Percentiles rank a stretch among this genome's conserved stretches.
Evolutionary conservation across 2,888 invertebrate genomes (phyloP).

Genomic region (Geotrupes spiniger): DNA sequence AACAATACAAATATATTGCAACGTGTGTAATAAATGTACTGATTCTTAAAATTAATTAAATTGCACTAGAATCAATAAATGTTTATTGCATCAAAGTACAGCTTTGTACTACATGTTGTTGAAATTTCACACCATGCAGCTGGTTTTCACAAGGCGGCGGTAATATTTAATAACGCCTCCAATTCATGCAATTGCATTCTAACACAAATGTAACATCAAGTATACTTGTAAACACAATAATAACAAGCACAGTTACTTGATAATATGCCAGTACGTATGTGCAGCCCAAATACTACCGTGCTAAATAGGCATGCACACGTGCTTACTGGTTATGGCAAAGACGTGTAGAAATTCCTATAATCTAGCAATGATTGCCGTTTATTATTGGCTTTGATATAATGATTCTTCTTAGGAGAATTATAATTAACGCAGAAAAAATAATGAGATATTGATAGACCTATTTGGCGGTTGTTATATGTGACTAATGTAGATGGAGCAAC

Average conservation of each 20-base stretch:
- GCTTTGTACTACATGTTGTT: too few species aligned
- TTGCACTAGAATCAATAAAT: too few species aligned
- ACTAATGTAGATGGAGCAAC: too few species aligned
- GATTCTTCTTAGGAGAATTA: constrained; percentile 23
- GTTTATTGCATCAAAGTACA: too few species aligned
- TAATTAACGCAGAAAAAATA: constrained; percentile 16
- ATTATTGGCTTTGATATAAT: constrained; percentile 23
- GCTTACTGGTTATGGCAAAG: constrained; percentile 28
- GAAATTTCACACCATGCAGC: too few species aligned
- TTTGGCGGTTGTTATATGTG: constrained; percentile 1
- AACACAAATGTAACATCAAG: not conserved
- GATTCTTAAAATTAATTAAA: too few species aligned
- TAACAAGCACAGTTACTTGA: constrained; percentile 5
- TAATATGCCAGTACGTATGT: not conserved
- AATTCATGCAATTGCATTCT: too few species aligned
- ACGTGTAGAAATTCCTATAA: constrained; percentile 30
- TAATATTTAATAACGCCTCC: too few species aligned
- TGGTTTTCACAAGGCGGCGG: too few species aligned
- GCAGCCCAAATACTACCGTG: constrained; percentile 4
- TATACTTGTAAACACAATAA: constrained; percentile 6
- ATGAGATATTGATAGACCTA: constrained; percentile 1
- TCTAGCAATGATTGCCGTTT: constrained; percentile 23
- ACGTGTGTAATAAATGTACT: too few species aligned
- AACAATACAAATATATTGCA: too few species aligned
- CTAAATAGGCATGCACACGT: constrained; percentile 28